phyloP scores from a whole-genome alignment of 2,113 vertebrate genomes.

The Tricholaema leucomelas region DNA sequence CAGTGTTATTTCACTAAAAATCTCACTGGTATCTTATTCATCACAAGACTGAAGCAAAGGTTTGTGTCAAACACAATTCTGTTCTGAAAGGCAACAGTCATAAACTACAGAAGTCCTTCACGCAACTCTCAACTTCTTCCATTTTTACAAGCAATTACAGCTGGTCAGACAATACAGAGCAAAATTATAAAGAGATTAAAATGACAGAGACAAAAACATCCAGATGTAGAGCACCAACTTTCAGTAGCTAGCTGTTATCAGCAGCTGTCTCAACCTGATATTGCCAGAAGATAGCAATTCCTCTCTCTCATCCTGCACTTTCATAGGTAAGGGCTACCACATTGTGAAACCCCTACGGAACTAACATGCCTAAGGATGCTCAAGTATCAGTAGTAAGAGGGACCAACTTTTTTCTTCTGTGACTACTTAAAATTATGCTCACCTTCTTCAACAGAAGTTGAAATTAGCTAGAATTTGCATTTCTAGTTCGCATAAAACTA shows the following conservation, averaged over 20 bases:
- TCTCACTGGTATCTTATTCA: accelerated
- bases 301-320: background rate
- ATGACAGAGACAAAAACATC: background rate
- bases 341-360: background rate
- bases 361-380: background rate
- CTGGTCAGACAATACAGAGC: background rate
- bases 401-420: background rate
- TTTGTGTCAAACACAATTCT: accelerated
- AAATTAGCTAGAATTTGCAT: background rate
- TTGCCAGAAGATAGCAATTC: background rate
- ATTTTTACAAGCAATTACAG: background rate
- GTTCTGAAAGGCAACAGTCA: background rate
- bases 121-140: background rate
- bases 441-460: background rate
- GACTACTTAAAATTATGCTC: background rate
- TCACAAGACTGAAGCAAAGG: background rate
- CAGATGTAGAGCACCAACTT: background rate
- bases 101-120: background rate
- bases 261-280: background rate
- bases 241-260: background rate
- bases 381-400: background rate
- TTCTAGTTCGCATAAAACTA: background rate
- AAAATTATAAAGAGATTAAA: background rate
- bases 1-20: background rate
- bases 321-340: background rate